A percentile compares a stretch with the other conserved stretches of the same genome.
These are phyloP conservation scores for Rhysida immarginata DNA, from an alignment of 1,140 invertebrate genomes.

Conservation along the genomic window DNA sequence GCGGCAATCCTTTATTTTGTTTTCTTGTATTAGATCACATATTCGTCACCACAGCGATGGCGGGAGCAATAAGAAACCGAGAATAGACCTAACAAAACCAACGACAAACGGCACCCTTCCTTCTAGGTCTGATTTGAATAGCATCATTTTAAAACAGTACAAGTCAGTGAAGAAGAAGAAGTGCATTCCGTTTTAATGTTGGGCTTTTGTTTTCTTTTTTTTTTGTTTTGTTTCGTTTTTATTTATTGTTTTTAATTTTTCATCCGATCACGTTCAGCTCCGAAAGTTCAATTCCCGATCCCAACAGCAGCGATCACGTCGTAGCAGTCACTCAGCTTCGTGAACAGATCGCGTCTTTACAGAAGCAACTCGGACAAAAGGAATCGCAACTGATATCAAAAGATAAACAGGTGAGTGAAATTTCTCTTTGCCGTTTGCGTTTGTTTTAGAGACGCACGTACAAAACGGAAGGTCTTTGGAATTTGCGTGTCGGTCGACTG, in stretches of 20 bases:
- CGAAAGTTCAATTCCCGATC: slow-evolving; percentile 37
- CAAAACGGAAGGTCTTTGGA: no score
- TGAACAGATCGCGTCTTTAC: slow-evolving; percentile 81
- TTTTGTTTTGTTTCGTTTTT: background rate
- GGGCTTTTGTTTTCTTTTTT: background rate
- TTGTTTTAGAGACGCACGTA: no score
- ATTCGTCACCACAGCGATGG: background rate
- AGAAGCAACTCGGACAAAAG: slow-evolving; percentile 71
- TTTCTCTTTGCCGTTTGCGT: background rate
- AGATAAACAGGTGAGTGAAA: slow-evolving; percentile 60
- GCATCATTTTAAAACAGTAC: background rate
- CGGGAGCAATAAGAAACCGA: slow-evolving; percentile 13
- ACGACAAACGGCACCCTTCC: slow-evolving; percentile 20
- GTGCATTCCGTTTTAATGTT: no score
- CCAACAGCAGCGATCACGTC: slow-evolving; percentile 80
- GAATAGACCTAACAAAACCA: slow-evolving; percentile 13
- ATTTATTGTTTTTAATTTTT: background rate
- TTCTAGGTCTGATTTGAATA: no score
- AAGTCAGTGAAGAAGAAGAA: no score
- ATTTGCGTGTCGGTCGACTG: no score
- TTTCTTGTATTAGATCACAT: background rate
- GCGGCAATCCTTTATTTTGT: no score
- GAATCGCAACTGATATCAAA: slow-evolving; percentile 72
- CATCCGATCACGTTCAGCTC: background rate
- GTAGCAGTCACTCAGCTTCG: slow-evolving; percentile 85